Evolutionary conservation across 2,888 invertebrate species (phyloP).

Genomic region (Polydrusus pterygomalis): DNA sequence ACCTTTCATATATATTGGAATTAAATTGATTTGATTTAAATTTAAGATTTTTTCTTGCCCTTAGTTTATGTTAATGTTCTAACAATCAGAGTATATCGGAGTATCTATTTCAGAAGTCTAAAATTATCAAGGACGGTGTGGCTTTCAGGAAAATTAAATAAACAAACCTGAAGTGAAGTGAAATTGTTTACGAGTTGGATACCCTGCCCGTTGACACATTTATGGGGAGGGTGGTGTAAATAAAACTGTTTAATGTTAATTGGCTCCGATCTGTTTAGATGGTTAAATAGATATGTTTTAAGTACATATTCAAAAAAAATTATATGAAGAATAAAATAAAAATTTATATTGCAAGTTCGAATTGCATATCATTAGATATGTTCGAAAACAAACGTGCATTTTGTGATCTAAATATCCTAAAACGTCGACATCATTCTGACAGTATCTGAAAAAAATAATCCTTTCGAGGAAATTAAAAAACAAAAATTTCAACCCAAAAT

Average conservation of each 20-base stretch:
- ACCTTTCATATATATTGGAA: too few species aligned
- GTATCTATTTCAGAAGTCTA: constrained; percentile 4
- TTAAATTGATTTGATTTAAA: too few species aligned
- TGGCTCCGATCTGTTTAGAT: constrained; percentile 5
- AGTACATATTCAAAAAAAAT: too few species aligned
- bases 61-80: too few species aligned
- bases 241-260: constrained; percentile 25
- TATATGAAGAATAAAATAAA: neutral
- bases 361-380: too few species aligned
- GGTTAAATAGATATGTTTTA: neutral
- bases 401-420: too few species aligned
- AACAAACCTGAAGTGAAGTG: constrained; percentile 18
- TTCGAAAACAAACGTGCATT: too few species aligned
- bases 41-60: neutral
- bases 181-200: constrained; percentile 20
- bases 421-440: too few species aligned
- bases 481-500: too few species aligned
- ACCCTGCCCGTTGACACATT: constrained; percentile 13
- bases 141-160: constrained; percentile 24
- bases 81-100: neutral
- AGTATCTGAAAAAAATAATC: too few species aligned
- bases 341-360: too few species aligned
- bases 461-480: too few species aligned
- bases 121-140: constrained; percentile 16
- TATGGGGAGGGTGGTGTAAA: constrained; percentile 23